A percentile compares a stretch with the other conserved stretches of the same genome.
Conservation (phyloP, 2,888 invertebrate species). For the Priocnemis perturbator region DNA sequence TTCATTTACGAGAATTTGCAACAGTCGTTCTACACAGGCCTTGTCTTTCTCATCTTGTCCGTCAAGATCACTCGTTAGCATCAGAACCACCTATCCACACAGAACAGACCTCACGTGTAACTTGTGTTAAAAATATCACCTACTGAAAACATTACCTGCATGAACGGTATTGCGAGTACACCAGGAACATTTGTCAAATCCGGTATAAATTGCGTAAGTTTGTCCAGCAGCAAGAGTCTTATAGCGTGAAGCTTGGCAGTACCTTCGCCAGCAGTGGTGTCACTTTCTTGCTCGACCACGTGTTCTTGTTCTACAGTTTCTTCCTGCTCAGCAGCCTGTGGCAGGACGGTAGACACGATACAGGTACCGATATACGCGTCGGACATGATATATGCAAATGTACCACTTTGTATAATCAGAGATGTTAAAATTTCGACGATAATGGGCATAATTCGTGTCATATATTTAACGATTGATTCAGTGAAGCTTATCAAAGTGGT, state of each 20-base stretch:
- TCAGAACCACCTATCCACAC: constrained; percentile 83
- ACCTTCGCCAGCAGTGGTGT: constrained; percentile 66
- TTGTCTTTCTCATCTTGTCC: constrained; percentile 89
- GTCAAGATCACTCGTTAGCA: constrained; percentile 93
- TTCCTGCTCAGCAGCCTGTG: constrained; percentile 63
- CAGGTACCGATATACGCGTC: neutral
- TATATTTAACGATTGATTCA: too few relatives aligned
- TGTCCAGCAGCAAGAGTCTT: constrained; percentile 84
- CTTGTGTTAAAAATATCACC: neutral
- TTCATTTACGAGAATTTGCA: constrained; percentile 84
- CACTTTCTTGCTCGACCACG: constrained; percentile 71
- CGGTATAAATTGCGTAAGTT: constrained; percentile 86
- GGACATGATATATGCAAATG: too few relatives aligned
- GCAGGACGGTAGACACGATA: constrained; percentile 11
- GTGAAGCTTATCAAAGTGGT: too few relatives aligned
- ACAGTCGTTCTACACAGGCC: constrained; percentile 84
- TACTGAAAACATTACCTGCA: constrained; percentile 82
- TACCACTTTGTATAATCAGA: too few relatives aligned
- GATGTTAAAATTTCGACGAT: too few relatives aligned
- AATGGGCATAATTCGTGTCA: too few relatives aligned
- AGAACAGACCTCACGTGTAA: neutral
- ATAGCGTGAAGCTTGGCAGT: constrained; percentile 81
- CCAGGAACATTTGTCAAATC: constrained; percentile 87
- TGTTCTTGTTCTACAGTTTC: constrained; percentile 66
- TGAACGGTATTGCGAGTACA: constrained; percentile 91